Base-by-base conservation (phyloP, 1,140 invertebrate species). In the Ooceraea biroi region DNA sequence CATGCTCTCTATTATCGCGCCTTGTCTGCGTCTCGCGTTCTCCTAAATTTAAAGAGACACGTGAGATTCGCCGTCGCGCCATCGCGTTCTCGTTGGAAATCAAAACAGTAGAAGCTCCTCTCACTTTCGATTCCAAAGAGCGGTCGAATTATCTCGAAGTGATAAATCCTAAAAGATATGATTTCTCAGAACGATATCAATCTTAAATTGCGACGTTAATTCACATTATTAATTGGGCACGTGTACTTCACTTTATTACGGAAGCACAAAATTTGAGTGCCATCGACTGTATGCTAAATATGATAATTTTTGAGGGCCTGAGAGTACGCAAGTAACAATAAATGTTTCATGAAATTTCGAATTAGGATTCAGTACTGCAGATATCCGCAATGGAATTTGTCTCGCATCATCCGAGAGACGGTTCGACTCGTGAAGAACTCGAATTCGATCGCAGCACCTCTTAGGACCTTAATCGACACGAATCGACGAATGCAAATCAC, bases 1-100 rank as follows among this genome's bases (percentile, higher is more conserved):
- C 97, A 98, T 98, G 87, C 97, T 98, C 91, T 98, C 97, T 90
- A 98, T 98, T 90, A 98, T 97, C 86, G 97, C 97, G 60, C 97
- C 97, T 76, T 97, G 97, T 84, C 94, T 93, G 58, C 93, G 93
- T 85, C 93, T 92, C 10, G 93, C 93, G 50, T 93, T 94, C 83
- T 94, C 94, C 94, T 94, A 82, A 85, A 82, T 71, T 36, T n/a
- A 44, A 27, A 86, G 11, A 74, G 12, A 60, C 4, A 27, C 14
- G 57, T 17, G 55, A 80, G 50, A 66, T 71, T 72, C 14, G 10
- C 44, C 25, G 12, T 69, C 22, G 41, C 27, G 30, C 36, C n/a
- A 14, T 10, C 27, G 12, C 2, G 3, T 30, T 46, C 11, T 76
- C 46, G 14, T 36, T 36, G 17, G n/a, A n/a, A 69, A 30, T 27